Evolutionary conservation across 2,113 vertebrate species (phyloP), one percentile per base, ranked within the genome.

Genomic region (Rhadina sibilatrix): DNA sequence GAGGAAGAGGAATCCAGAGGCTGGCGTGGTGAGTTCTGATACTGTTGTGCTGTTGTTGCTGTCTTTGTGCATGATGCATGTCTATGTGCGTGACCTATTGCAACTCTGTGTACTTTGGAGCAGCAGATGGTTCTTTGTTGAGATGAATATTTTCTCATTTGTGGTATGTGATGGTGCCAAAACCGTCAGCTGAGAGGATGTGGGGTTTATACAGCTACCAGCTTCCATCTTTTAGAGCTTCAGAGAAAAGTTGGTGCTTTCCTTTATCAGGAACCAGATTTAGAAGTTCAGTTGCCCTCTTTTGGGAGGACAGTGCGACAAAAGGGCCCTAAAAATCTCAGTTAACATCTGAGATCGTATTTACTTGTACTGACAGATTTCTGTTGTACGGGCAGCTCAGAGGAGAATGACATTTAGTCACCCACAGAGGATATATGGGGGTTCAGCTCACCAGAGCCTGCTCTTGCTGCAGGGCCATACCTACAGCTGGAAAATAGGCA

Each of bases 1-100:
- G 20, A 98, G 99, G 90, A 99, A 99, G 96, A 98, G 99, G 93
- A 99, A 99, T 97, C 99, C 99, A 0, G 99, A 99, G 97, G 99
- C 99, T 9, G 99, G 99, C 0, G 99, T 99, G 98, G 99, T 99
- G 94, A 98, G 99, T 98, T 49, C 54, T 52, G 69, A 89, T 56
- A 35, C 28, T 90, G n/a, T 68, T 76, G 82, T 82, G 66, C 28
- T 81, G 14, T 68, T 30, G 31, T 38, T 37, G 79, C 40, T 82
- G 54, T 75, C 30, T 64, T n/a, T 63, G 52, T 63, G 38, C 35
- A 9, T 40, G 50, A 20, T 74, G 10, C 20, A 10, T 64, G 28
- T 64, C 59, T 38, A 1, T 38, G 23, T 56, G 28, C 27, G 24
- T 6, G 10, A 68, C 80, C 75, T 66, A 4, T 65, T 72, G 54